Evolutionary conservation across 2,797 vertebrate genomes (phyloP), one percentile per base, ranked within the genome.

Genomic region (Sparus aurata): DNA sequence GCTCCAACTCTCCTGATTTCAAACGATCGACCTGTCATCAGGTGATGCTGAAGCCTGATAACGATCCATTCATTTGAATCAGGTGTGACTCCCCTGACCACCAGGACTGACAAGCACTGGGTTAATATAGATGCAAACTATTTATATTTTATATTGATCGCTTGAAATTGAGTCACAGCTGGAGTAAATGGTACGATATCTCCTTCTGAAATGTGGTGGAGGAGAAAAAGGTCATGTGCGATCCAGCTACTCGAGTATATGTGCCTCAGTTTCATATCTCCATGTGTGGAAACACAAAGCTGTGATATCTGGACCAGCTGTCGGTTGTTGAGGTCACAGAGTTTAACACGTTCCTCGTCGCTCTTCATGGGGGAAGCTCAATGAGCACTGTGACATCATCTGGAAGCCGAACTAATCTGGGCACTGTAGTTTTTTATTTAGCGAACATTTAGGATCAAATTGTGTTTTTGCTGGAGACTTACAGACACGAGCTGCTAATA

Each of bases 301-400:
- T 34, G 2, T 49, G 54, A 46, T 9, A 45, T 49, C 1, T 34
- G 23, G 49, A 68, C 11, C 62, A 49, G 77, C 77, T 67, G 38
- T 25, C 6, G 58, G 25, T n/a, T 34, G 34, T 9, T 8, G 30
- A 52, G 63, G 77, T 69, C 65, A 75, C 52, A 6, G 47, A 60
- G 61, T 75, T 73, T 1, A 46, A 47, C 27, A 1, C 41, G 76
- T 20, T 46, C 41, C 61, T 79, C n/a, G 2, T 6, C 46, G 12
- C 25, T n/a, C 25, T 53, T 41, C 11, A 22, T 1, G 17, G 20
- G 1, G 13, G 18, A n/a, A 41, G 50, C 30, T 46, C 45, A 34
- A 18, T 4, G 7, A 58, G 53, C n/a, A 15, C 25, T 25, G 43
- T 38, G 12, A 8, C 45, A 11, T 25, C 20, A 52, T 55, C 38